These are phyloP conservation scores for Cottoperca gobio DNA, from an alignment of 2,797 vertebrate species.

Conservation along the genomic window DNA sequence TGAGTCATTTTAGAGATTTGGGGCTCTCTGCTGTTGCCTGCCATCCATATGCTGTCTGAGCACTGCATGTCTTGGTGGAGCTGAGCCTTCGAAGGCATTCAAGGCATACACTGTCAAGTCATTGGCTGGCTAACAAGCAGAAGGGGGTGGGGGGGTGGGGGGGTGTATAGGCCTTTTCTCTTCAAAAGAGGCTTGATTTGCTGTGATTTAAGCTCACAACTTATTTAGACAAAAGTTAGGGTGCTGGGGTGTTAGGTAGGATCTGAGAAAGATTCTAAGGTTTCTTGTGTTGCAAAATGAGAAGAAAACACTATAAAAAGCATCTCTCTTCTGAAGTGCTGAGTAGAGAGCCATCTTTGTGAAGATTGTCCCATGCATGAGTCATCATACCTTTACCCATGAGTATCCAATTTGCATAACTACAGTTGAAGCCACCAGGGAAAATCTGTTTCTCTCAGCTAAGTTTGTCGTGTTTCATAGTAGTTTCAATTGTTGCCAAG, in stretches of 20 bases:
- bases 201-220: slow-evolving; percentile 62
- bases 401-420: slow-evolving; percentile 61
- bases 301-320: slow-evolving; percentile 54
- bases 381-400: slow-evolving; percentile 58
- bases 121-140: slow-evolving; percentile 68
- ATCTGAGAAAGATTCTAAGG: slow-evolving; percentile 64
- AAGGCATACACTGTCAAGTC: slow-evolving; percentile 64
- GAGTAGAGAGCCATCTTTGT: slow-evolving; percentile 46
- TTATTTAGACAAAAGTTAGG: slow-evolving; percentile 59
- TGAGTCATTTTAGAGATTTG: slow-evolving; percentile 56
- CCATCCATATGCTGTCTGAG: slow-evolving; percentile 42
- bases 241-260: slow-evolving; percentile 45
- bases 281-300: slow-evolving; percentile 45
- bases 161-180: slow-evolving; percentile 58
- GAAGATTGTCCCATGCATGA: slow-evolving; percentile 54
- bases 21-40: slow-evolving; percentile 45
- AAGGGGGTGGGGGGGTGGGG: slow-evolving; percentile 17
- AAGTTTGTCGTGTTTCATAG: slow-evolving; percentile 42
- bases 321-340: slow-evolving; percentile 50
- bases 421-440: slow-evolving; percentile 55
- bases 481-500: slow-evolving; percentile 21
- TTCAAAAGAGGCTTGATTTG: slow-evolving; percentile 75
- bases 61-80: slow-evolving; percentile 48
- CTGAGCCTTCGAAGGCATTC: slow-evolving; percentile 65
- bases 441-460: slow-evolving; percentile 42